Base-by-base conservation (phyloP, 1,140 invertebrate species). In the Phocides pigmalion region DNA sequence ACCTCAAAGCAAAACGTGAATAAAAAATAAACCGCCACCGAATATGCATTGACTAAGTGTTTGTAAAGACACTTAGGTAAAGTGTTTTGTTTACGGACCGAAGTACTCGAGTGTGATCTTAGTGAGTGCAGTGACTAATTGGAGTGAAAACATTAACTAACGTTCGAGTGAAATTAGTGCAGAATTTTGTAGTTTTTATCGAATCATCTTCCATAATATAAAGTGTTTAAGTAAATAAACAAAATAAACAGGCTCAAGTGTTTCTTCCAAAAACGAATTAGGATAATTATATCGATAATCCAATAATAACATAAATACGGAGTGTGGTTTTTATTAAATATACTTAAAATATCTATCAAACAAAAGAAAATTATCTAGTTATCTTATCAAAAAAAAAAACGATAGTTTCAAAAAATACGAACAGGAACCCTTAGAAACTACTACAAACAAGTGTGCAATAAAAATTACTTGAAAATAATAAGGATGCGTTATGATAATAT, bases 1-100 rank as follows among this genome's bases (percentile, higher is more conserved):
- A 75, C 76, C 64, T 77, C 64, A 70, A 79, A 80, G 73, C 47
- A 32, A 17, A 58, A 79, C 78, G 80, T 74, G 70, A 76, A 74
- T 46, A 54, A 66, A 66, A 61, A 68, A 62, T 39, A 47, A 32
- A 62, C 49, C 46, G 35, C 17, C 35, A 15, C 20, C 12, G 20
- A 51, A 58, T 11, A 25, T 42, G 39, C 9, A 58, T 39, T 44
- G 53, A 44, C 20, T 56, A 22, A 17, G 28, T 35, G 15, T 41
- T 25, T 42, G 19, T 42, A n/a, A 16, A 16, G 20, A 28, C 16
- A 41, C 51, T 44, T 15, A 12, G 5, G 17, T 14, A 11, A 2
- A 39, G 50, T 54, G 50, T 41, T 14, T 22, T 39, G 50, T 37
- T 54, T 22, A 12, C 4, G 37, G 20, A 41, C 16, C 1, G 4